A percentile compares a stretch with the other conserved stretches of the same genome.
Evolutionary conservation across 2,113 vertebrate genomes (phyloP).

Genomic region (Cygnus atratus): DNA sequence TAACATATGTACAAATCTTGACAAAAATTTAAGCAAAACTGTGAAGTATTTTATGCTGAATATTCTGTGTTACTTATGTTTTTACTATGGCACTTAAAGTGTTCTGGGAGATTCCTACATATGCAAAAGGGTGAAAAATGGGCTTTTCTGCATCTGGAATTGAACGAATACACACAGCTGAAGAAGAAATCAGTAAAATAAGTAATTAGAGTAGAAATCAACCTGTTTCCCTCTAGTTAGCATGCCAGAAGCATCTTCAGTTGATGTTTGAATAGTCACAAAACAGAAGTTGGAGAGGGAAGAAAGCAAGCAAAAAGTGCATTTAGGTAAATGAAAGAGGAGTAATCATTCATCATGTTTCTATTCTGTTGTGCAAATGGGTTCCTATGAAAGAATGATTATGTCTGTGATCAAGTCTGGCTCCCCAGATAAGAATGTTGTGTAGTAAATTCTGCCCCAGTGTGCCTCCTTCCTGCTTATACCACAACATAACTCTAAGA

Average conservation of each 20-base stretch:
- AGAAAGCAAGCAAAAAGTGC: not conserved
- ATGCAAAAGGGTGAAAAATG: not conserved
- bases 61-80: not conserved
- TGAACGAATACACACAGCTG: not conserved
- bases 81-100: not conserved
- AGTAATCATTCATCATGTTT: not conserved
- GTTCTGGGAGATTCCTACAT: not conserved
- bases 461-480: not conserved
- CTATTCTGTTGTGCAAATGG: not conserved
- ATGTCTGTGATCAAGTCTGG: not conserved
- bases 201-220: not conserved
- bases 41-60: not conserved
- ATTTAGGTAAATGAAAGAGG: not conserved
- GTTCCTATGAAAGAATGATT: not conserved
- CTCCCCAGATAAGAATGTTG: not conserved
- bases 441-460: not conserved
- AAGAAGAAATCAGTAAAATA: not conserved
- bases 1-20: not conserved
- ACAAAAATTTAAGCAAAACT: not conserved
- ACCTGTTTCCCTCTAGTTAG: not conserved
- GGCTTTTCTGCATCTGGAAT: not conserved
- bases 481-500: rapidly evolving
- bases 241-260: not conserved
- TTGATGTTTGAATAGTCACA: not conserved
- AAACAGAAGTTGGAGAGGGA: not conserved